Conservation (phyloP, 1,140 invertebrate species). For the Lanistes nyassanus region DNA sequence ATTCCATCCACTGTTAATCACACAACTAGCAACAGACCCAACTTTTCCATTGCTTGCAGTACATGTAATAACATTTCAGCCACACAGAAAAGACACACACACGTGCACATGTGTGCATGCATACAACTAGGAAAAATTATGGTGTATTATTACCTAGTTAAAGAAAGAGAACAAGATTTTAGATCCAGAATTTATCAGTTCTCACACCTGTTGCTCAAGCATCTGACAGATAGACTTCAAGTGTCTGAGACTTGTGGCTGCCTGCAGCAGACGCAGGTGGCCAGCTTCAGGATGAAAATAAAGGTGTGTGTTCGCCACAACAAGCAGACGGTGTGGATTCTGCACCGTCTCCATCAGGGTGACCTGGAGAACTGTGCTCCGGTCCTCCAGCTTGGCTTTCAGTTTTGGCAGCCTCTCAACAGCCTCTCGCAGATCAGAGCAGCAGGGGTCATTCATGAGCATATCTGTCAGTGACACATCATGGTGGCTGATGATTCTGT, state of each 20-base stretch:
- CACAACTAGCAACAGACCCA: no score
- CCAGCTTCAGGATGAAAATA: constrained; percentile 91
- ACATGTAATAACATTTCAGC: no score
- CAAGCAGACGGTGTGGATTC: constrained; percentile 68
- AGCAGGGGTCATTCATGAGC: constrained; percentile 66
- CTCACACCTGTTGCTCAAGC: constrained; percentile 53
- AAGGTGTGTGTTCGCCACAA: constrained; percentile 90
- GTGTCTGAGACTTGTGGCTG: constrained; percentile 51
- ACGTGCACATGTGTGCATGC: neutral
- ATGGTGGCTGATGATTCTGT: constrained; percentile 67
- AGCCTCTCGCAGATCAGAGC: constrained; percentile 72
- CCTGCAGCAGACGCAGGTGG: constrained; percentile 83
- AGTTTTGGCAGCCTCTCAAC: constrained; percentile 73
- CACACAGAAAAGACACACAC: neutral
- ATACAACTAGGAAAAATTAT: neutral
- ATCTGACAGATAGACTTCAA: constrained; percentile 41
- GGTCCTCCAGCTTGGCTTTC: constrained; percentile 72
- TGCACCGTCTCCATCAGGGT: constrained; percentile 74
- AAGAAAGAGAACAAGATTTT: no score
- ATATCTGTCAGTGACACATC: constrained; percentile 57
- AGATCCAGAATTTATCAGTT: no score
- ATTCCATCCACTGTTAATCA: no score
- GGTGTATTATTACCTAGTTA: neutral
- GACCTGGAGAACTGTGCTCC: constrained; percentile 68
- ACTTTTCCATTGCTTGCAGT: no score